phyloP scores from a whole-genome alignment of 2,113 vertebrate genomes.

The Athene noctua region DNA sequence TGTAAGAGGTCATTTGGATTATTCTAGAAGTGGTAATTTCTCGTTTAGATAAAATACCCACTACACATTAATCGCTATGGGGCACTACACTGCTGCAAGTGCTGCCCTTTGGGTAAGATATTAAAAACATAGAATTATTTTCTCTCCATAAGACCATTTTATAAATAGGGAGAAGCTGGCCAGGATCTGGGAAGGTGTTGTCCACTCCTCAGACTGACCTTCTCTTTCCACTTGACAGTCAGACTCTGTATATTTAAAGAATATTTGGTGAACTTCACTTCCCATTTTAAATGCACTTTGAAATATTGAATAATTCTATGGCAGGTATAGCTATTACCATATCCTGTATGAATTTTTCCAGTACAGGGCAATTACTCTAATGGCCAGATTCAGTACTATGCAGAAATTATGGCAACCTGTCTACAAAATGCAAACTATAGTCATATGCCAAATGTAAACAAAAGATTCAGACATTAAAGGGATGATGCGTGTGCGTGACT shows the following conservation, averaged over 20 bases:
- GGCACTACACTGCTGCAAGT: background rate
- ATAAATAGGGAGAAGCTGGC: background rate
- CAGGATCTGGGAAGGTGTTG: background rate
- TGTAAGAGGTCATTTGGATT: background rate
- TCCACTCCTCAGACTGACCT: background rate
- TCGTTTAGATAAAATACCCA: background rate
- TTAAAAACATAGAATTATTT: background rate
- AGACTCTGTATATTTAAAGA: background rate
- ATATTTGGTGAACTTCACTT: background rate
- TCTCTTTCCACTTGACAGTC: background rate
- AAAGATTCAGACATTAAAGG: background rate
- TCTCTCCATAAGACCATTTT: background rate
- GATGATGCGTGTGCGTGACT: background rate
- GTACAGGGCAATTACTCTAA: background rate
- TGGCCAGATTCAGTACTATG: background rate
- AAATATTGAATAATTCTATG: background rate
- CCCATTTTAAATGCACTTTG: background rate
- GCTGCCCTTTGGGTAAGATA: background rate
- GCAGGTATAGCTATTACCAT: background rate
- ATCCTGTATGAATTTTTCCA: background rate
- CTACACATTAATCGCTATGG: background rate
- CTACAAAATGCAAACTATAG: background rate
- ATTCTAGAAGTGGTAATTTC: background rate
- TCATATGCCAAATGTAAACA: background rate
- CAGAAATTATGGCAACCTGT: background rate